Base-by-base conservation (phyloP, 2,888 invertebrate species). In the Synanthedon myopaeformis region DNA sequence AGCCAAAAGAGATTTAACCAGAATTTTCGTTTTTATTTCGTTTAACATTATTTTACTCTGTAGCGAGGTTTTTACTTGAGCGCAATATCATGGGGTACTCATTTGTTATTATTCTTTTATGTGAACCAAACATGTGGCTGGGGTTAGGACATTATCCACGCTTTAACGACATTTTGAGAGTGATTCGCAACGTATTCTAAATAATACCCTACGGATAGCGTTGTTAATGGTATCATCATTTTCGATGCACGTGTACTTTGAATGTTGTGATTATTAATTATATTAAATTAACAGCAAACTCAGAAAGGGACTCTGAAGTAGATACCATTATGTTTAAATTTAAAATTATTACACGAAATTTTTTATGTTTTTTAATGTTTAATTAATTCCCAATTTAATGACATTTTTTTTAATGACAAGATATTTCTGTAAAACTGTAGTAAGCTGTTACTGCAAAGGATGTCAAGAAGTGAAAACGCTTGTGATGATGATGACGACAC, bases 61-160 rank as follows among this genome's bases (percentile, higher is more conserved):
- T 70, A 12, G 41, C 49, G 17, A 49, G 49, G 53, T 57, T 45
- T n/a, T 45, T 12, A 8, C 13, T 10, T 35, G 14, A 45, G n/a
- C 45, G 45, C 14, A 45, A 45, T 45, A 45, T 45, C 45, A 45
- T 45, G 45, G 45, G n/a, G 45, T 45, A 45, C n/a, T 45, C 45
- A 45, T n/a, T 45, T 45, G 14, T 45, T 80, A 82, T 80, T 82
- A 81, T 79, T 80, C 67, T 69, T 70, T 67, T 67, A 77, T 82
- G 85, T 65, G 86, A 85, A 83, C 76, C 76, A 77, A 84, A 74
- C 86, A 86, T 82, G 84, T 85, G 85, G 76, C 72, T 65, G 67
- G 67, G 65, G 67, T 72, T 72, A 57, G 63, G 61, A 70, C 63
- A 79, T 86, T 85, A 82, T 74, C 65, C 65, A 80, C 82, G 85